Base-by-base conservation (phyloP, 2,797 vertebrate species). In the Phataginus tetradactyla region DNA sequence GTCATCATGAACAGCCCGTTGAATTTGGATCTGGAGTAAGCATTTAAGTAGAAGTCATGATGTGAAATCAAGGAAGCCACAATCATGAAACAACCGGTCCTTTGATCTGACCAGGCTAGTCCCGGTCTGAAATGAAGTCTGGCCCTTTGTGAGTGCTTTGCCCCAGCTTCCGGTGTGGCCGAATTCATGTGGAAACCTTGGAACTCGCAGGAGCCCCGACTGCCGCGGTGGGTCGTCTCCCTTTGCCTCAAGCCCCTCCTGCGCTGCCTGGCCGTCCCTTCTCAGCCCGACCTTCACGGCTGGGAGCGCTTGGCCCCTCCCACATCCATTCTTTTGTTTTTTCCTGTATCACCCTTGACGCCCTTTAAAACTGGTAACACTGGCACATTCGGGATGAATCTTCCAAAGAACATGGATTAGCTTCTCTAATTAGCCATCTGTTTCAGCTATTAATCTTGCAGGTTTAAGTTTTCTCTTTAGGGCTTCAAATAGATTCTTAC, bases 401-500 rank as follows among this genome's bases (percentile, higher is more conserved):
- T 91, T 90, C 45, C 85, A 61, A 34, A 75, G 78, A 89, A 39
- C 66, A 10, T 37, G 95, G 59, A 96, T 94, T 86, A 75, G 78
- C 75, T 97, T 39, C 79, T 77, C 61, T 92, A 57, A 96, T 98
- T 91, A 96, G 72, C 86, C 69, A 90, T 96, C 27, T 39, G 6
- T 90, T 92, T 96, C 49, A 55, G 68, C 5, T 66, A 91, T 86
- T 90, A 95, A 90, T 95, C 63, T 74, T 18, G 94, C 69, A 97
- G 74, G 84, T 13, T 96, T 92, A 94, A 86, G 85, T 96, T 1
- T 13, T 88, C 81, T 55, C 95, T 96, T 79, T 92, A 91, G 59
- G 71, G 32, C 86, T 96, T 94, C 96, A 10, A 75, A 53, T 96
- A 79, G 68, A 37, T 64, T 23, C 49, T 87, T 37, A n/a, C 39